Conservation (phyloP, 2,888 invertebrate species). For the Paralinhomoeus sp. region DNA sequence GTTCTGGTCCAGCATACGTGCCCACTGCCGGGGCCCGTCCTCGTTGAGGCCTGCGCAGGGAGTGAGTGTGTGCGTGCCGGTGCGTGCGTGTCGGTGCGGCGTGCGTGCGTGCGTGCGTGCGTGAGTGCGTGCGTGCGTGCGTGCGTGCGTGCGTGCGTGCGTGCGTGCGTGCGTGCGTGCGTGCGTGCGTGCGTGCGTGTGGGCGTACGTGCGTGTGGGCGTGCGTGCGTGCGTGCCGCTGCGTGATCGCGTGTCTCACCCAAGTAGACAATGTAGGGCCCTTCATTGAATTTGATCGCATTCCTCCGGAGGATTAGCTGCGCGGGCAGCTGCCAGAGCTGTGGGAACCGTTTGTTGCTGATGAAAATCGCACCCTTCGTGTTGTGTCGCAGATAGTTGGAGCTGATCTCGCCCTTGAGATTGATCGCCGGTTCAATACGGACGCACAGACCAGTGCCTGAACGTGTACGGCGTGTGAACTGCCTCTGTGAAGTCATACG, state of each 20-base stretch:
- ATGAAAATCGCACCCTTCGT: constrained; percentile 18
- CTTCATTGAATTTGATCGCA: constrained; percentile 59
- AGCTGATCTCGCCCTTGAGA: constrained; percentile 12
- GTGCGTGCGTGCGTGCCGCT: no score
- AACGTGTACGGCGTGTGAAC: neutral
- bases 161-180: no score
- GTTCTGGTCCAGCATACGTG: constrained; percentile 18
- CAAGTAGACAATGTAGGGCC: no score
- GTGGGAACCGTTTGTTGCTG: constrained; percentile 38
- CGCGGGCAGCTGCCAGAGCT: constrained; percentile 50
- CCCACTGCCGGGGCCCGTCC: constrained; percentile 33
- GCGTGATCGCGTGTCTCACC: no score
- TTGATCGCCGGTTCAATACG: constrained; percentile 23
- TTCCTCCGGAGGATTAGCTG: constrained; percentile 56
- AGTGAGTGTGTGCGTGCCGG: no score
- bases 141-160: no score
- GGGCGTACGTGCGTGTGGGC: no score
- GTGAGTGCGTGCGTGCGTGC: no score
- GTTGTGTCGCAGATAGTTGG: constrained; percentile 21
- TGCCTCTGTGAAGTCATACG: neutral
- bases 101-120: no score
- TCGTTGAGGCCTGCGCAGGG: no score
- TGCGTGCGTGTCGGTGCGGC: no score
- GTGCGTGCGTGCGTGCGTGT: no score
- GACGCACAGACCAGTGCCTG: constrained; percentile 13